Percentiles rank a stretch among this genome's conserved stretches.
These are phyloP conservation scores for Ectemnius cavifrons DNA, from an alignment of 2,888 invertebrate species.

Conservation along the genomic window DNA sequence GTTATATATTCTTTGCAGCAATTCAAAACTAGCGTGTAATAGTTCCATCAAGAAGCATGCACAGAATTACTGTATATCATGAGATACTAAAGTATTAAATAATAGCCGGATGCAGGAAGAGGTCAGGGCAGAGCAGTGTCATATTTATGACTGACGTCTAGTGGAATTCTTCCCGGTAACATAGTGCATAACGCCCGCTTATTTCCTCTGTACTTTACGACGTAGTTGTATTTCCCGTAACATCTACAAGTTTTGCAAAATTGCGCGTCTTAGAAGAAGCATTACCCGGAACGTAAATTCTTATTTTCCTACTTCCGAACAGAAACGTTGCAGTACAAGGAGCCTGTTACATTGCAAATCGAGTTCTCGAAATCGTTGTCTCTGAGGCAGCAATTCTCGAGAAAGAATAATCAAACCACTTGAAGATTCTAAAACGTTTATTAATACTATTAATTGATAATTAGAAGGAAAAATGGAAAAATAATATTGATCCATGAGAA, in stretches of 20 bases:
- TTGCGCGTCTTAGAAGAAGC: neutral
- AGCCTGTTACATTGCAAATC: slow-evolving; percentile 2
- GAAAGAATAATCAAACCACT: too few species aligned
- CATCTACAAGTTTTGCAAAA: slow-evolving; percentile 31
- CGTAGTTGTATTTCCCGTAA: neutral
- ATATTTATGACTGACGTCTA: slow-evolving; percentile 18
- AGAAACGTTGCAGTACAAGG: neutral
- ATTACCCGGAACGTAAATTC: slow-evolving; percentile 14
- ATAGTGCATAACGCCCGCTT: slow-evolving; percentile 20
- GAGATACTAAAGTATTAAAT: neutral
- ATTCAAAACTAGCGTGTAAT: too few species aligned
- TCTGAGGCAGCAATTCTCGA: too few species aligned
- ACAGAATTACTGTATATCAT: too few species aligned
- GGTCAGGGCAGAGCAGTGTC: neutral
- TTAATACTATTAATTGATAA: too few species aligned
- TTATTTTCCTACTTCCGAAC: slow-evolving; percentile 17
- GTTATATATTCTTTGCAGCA: too few species aligned
- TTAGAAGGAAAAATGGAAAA: too few species aligned
- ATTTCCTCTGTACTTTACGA: slow-evolving; percentile 25
- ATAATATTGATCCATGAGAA: too few species aligned
- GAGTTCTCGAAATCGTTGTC: neutral
- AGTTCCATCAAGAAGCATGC: too few species aligned
- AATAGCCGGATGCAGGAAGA: neutral
- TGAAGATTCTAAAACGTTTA: too few species aligned
- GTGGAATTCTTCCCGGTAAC: slow-evolving; percentile 6